Percentiles rank a stretch among this genome's conserved stretches.
phyloP scores from a whole-genome alignment of 92 coral and sea anemone species.

The Epizoanthus rinbou region DNA sequence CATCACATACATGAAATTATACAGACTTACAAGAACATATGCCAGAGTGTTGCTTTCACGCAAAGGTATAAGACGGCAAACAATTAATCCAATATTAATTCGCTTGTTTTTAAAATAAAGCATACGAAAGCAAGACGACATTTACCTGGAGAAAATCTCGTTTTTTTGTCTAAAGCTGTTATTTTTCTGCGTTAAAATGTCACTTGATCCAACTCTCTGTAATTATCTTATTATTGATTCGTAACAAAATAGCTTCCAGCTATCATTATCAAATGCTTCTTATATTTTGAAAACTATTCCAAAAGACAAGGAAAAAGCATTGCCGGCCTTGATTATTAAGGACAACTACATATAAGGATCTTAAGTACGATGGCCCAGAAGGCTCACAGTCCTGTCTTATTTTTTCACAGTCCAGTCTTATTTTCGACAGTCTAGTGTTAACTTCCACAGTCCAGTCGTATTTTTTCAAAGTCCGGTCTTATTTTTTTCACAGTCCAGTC shows the following conservation, averaged over 20 bases:
- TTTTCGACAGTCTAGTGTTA: too few relatives aligned
- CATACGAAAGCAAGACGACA: not conserved
- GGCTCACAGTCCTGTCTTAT: slow-evolving; percentile 1
- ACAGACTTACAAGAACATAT: slow-evolving; percentile 5
- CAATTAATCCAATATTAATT: slow-evolving; percentile 4
- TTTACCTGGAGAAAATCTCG: not conserved
- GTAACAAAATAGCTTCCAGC: slow-evolving; percentile 8
- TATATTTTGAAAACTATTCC: slow-evolving; percentile 6
- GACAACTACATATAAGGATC: slow-evolving; percentile 6
- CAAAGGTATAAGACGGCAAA: not conserved
- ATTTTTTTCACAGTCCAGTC: too few relatives aligned
- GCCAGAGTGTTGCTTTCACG: slow-evolving; percentile 2
- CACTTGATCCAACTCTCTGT: slow-evolving; percentile 7
- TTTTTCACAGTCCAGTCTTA: too few relatives aligned
- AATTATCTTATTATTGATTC: slow-evolving; percentile 10
- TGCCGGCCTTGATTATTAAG: slow-evolving; percentile 2
- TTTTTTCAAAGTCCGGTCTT: not conserved
- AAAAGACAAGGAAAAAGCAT: not conserved
- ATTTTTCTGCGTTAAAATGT: not conserved
- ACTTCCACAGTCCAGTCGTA: not conserved
- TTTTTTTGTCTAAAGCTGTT: too few relatives aligned
- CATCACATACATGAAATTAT: slow-evolving; percentile 7
- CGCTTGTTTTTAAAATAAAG: not conserved
- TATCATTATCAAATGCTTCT: slow-evolving; percentile 6
- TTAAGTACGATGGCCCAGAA: slow-evolving; percentile 18